Base-by-base conservation (phyloP, 2,888 invertebrate genomes). In the Reticulitermes lucifugus region DNA sequence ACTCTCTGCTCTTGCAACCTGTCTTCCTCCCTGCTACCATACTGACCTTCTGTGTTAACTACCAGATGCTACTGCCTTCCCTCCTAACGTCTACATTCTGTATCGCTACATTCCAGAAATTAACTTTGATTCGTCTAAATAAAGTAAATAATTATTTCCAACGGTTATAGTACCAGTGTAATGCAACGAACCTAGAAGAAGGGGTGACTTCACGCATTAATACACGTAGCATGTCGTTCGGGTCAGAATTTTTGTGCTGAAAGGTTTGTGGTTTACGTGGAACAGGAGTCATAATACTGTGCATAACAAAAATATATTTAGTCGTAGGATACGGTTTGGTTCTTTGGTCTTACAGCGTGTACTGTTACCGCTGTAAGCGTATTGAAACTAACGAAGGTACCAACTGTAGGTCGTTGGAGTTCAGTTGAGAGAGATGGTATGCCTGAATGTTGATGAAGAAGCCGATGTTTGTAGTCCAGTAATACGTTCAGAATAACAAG, bases 401-500 rank as follows among this genome's bases (percentile, higher is more conserved):
- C 25, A 65, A 73, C 41, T 73, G 18, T 12, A 35, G 73, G 35
- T 73, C 41, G 21, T 25, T 70, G 25, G 25, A 21, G 41, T 25
- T 41, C 73, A 41, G 25, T 73, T 41, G 73, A 73, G 41, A 35
- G 73, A 9, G 41, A 9, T 60, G n/a, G n/a, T n/a, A 60, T 7
- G 35, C 35, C 35, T 35, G 35, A 35, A 60, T 60, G 25, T 14
- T 73, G 12, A n/a, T 29, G 73, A 73, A 29, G 73, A 73, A 21
- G 73, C 21, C 18, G 73, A 71, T 35, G 41, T 73, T 73, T 73
- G 41, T 18, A 18, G 25, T 73, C 21, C 21, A 41, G 14, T 18
- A 73, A 41, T 73, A 14, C 41, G 73, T 41, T 5, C 41, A 5
- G n/a, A 51, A 46, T 46, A 25, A 81, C 81, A 81, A 81, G 59